These are phyloP conservation scores for Pogonocichla stellata DNA, from an alignment of 2,113 vertebrate species.

Conservation along the genomic window DNA sequence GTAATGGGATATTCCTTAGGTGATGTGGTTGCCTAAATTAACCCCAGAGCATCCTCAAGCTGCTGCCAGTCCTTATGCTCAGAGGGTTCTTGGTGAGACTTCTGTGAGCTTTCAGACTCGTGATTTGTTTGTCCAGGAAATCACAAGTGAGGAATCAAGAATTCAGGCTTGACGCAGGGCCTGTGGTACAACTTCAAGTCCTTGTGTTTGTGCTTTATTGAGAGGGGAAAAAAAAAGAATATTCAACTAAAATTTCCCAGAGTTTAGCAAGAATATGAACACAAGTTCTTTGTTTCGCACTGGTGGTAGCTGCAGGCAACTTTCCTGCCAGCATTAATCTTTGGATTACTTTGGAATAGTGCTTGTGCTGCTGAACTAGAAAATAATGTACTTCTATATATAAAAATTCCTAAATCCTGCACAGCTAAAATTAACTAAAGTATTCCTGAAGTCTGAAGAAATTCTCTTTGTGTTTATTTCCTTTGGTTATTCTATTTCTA, in stretches of 20 bases:
- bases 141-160: not conserved
- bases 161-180: not conserved
- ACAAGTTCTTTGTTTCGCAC: not conserved
- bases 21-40: not conserved
- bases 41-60: not conserved
- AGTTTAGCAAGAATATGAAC: not conserved
- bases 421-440: not conserved
- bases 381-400: not conserved
- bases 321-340: not conserved
- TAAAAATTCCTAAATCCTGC: not conserved
- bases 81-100: not conserved
- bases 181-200: not conserved
- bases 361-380: not conserved
- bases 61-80: not conserved
- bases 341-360: not conserved
- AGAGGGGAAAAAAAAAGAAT: rapidly evolving
- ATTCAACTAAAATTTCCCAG: not conserved
- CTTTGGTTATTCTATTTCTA: not conserved
- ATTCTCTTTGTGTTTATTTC: not conserved
- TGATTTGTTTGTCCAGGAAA: not conserved
- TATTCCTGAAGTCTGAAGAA: not conserved
- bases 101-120: rapidly evolving
- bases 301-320: not conserved
- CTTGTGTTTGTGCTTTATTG: not conserved
- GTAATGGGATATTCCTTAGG: not conserved